Evolutionary conservation across 1,140 invertebrate genomes (phyloP), one percentile per base, ranked within the genome.

Genomic region (Drosophila hydei): DNA sequence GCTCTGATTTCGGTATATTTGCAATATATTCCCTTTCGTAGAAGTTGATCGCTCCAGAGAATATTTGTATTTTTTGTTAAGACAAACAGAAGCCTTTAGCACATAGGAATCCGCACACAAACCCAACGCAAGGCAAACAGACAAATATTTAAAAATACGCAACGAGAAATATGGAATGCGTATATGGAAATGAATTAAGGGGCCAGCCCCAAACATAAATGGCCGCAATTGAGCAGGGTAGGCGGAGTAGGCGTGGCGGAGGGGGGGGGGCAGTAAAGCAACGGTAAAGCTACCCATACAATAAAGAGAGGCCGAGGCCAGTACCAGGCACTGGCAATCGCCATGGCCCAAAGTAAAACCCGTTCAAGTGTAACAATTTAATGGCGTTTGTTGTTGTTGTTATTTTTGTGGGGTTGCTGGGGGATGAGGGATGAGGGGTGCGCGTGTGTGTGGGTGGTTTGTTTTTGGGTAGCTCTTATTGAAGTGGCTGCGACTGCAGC

Each of bases 291-390:
- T 33, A 33, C 43, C 43, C 23, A 4, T 25, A 33, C 59, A 59
- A 69, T 74, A 70, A 74, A 71, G 14, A 33, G 16, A 40, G 47
- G 54, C 27, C 47, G 16, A 40, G 47, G 54, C 27, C 47, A 27
- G 61, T 77, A 50, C 61, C 68, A 67, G 56, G 48, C 63, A 47
- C 43, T 47, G 79, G 65, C 77, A 80, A 79, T 80, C 79, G 60
- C 76, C 76, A 73, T 71, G 75, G 81, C 83, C 78, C 72, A 89
- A 89, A 89, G 79, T 79, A 78, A 89, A 80, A 89, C 75, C 87
- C 85, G 84, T 81, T 89, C 85, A 81, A 89, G 85, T 89, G 85
- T 89, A 89, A 89, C 80, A 89, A 85, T 89, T 89, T 89, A 89
- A 89, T 89, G 87, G 85, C 85, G 75, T 33, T 87, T 84, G 62